phyloP scores from a whole-genome alignment of 2,888 invertebrate species.

The Dysmachus trigonus region DNA sequence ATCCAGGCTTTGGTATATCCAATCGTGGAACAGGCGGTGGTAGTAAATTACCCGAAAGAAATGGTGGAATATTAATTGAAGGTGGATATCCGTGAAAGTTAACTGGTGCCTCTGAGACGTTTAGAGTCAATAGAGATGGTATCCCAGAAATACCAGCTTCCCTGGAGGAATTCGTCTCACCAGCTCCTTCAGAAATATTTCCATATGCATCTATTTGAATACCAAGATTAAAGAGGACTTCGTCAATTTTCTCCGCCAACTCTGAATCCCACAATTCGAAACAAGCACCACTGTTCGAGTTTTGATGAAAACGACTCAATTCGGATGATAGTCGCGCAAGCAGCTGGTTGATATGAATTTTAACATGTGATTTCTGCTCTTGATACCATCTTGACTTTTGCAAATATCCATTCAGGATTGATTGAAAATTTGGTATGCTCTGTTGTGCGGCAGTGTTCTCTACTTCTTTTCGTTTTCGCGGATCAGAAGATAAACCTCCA shows the following conservation, averaged over 20 bases:
- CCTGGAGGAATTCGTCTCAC: neutral
- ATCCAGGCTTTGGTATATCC: constrained; percentile 4
- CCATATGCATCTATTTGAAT: constrained; percentile 24
- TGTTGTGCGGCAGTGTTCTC: neutral
- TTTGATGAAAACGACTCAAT: constrained; percentile 35
- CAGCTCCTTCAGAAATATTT: neutral
- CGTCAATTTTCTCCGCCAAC: neutral
- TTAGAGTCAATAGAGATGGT: neutral
- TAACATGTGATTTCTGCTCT: constrained; percentile 42
- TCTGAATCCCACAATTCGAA: neutral
- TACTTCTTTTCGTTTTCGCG: neutral
- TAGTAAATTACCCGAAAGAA: neutral
- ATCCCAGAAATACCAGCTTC: neutral
- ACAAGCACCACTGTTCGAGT: neutral
- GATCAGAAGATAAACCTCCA: neutral
- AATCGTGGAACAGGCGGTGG: neutral
- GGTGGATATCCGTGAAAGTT: neutral
- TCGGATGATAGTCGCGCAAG: constrained; percentile 3
- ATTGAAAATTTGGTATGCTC: neutral
- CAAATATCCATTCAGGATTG: constrained; percentile 30
- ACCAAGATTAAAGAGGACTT: neutral
- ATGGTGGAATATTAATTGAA: neutral
- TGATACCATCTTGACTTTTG: constrained; percentile 48
- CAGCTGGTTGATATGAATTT: constrained; percentile 42
- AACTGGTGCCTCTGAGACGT: neutral